Evolutionary conservation across 2,888 invertebrate species (phyloP).

Genomic region (Notocelia uddmanniana): DNA sequence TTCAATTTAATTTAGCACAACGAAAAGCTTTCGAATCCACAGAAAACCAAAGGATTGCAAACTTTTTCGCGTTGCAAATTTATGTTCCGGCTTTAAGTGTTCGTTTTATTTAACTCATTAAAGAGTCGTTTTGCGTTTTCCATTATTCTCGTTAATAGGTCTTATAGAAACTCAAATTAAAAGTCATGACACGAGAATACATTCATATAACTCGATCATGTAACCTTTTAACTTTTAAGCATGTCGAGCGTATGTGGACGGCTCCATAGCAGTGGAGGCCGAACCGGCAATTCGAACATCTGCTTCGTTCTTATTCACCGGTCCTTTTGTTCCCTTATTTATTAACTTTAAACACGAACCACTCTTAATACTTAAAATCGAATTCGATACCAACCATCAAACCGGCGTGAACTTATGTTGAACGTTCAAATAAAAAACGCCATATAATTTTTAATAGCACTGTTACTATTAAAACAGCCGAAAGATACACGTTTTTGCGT

Average conservation of each 20-base stretch:
- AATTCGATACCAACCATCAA: slow-evolving; percentile 11
- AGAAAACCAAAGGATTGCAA: too few species aligned
- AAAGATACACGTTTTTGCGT: slow-evolving; percentile 23
- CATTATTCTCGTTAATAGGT: neutral
- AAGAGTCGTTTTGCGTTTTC: too few species aligned
- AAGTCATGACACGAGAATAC: neutral
- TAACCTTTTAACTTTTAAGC: neutral
- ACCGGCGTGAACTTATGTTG: slow-evolving; percentile 14
- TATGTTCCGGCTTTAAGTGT: too few species aligned
- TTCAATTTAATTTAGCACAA: neutral
- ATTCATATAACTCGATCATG: neutral
- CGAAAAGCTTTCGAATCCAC: neutral
- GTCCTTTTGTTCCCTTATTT: slow-evolving; percentile 16
- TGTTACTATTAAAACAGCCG: slow-evolving; percentile 23
- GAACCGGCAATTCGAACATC: neutral
- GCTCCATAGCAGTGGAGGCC: neutral
- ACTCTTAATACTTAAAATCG: slow-evolving; percentile 1
- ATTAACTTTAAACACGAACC: slow-evolving; percentile 18
- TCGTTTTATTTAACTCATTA: too few species aligned
- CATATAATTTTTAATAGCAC: slow-evolving; percentile 26
- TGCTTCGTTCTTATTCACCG: slow-evolving; percentile 7
- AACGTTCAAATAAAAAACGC: slow-evolving; percentile 27
- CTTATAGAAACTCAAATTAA: neutral
- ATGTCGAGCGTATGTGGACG: too few species aligned
- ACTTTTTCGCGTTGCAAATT: too few species aligned